phyloP scores from a whole-genome alignment of 2,797 vertebrate species.

The Neomorphus geoffroyi region DNA sequence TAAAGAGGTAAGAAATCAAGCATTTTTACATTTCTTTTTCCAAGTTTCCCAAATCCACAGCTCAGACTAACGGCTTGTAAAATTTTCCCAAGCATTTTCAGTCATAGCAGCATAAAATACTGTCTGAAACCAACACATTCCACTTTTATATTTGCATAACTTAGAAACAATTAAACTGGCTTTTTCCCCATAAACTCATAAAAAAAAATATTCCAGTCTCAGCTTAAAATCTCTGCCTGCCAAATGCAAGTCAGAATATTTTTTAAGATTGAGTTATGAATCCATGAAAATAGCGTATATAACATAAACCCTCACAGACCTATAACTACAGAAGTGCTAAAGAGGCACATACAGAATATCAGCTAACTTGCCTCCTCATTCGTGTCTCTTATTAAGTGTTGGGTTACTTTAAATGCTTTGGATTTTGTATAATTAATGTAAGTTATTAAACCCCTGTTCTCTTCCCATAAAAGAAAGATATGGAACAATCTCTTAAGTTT shows the following conservation, averaged over 20 bases:
- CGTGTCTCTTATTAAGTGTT: constrained; percentile 67
- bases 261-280: constrained; percentile 57
- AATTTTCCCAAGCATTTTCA: constrained; percentile 20
- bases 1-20: not conserved
- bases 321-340: constrained; percentile 19
- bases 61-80: constrained; percentile 39
- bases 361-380: constrained; percentile 63
- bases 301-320: constrained; percentile 31
- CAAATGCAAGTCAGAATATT: constrained; percentile 2
- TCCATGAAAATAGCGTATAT: constrained; percentile 34
- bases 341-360: constrained; percentile 21
- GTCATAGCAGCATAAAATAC: constrained; percentile 17
- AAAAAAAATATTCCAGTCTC: not conserved
- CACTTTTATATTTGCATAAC: constrained; percentile 38
- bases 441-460: constrained; percentile 80
- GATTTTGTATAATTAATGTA: constrained; percentile 76
- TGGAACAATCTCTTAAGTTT: constrained; percentile 62
- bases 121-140: constrained; percentile 26
- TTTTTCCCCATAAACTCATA: constrained; percentile 26
- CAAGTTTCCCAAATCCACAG: not conserved
- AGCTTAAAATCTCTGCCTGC: constrained; percentile 14
- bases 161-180: constrained; percentile 40
- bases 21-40: not conserved
- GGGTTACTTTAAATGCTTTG: constrained; percentile 69
- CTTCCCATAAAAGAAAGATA: constrained; percentile 71